phyloP scores from a whole-genome alignment of 2,113 vertebrate species.

The Numida meleagris region DNA sequence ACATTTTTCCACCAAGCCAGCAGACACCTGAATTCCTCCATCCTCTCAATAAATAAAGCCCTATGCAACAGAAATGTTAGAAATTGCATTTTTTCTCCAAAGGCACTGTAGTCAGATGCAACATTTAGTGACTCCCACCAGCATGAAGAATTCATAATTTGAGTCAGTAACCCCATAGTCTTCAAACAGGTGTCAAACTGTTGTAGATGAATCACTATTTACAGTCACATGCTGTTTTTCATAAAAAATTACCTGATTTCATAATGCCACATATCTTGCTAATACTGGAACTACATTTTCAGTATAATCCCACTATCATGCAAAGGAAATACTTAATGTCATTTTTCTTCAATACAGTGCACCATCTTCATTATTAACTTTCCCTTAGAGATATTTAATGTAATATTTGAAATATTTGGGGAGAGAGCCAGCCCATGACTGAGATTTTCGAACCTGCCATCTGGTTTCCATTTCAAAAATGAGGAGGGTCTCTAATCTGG shows the following conservation, averaged over 20 bases:
- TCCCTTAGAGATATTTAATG: slow-evolving; percentile 10
- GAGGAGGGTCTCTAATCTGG: slow-evolving; percentile 7
- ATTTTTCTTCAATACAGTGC: slow-evolving; percentile 17
- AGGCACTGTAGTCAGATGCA: fast-evolving
- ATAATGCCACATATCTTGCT: not conserved
- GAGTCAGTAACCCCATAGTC: not conserved
- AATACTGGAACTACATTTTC: not conserved
- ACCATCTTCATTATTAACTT: slow-evolving; percentile 32
- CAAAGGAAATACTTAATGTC: slow-evolving; percentile 6
- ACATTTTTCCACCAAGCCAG: not conserved
- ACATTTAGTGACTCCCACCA: not conserved
- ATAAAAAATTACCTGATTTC: not conserved
- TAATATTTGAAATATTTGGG: slow-evolving; percentile 48
- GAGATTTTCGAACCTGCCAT: slow-evolving; percentile 19
- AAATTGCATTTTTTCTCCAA: not conserved
- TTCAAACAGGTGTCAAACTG: not conserved
- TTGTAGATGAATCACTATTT: not conserved
- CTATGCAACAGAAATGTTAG: fast-evolving
- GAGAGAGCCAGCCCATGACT: not conserved
- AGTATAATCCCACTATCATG: not conserved
- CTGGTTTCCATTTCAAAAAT: slow-evolving; percentile 34
- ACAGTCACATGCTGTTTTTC: not conserved
- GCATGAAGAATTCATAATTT: not conserved
- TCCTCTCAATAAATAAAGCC: not conserved
- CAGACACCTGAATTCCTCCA: not conserved